Base-by-base conservation (phyloP, 2,797 vertebrate genomes). In the Pantherophis alleghaniensis region DNA sequence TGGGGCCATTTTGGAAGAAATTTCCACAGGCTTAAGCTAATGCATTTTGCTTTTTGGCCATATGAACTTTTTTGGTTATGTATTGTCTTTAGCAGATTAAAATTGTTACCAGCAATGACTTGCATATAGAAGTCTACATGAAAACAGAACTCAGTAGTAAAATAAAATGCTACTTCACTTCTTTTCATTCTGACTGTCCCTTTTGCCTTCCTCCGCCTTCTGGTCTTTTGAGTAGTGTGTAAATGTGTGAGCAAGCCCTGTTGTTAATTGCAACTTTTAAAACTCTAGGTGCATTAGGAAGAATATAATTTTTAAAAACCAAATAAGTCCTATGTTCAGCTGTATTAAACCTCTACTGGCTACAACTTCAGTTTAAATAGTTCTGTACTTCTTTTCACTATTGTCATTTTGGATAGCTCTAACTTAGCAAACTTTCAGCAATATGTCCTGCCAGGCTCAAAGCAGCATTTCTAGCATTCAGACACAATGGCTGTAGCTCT, bases 401-500 rank as follows among this genome's bases (percentile, higher is more conserved):
- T 88, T 93, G 92, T 79, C 63, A 60, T 92, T 90, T 61, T 93
- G 79, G 88, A 87, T 87, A 90, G 60, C 28, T 37, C 51, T 24
- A 53, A 53, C 37, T 74, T 86, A 93, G 63, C 83, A 87, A 88
- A 91, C 61, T 56, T 32, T n/a, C 5, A 63, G 86, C 51, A 42
- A 22, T 66, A 59, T 66, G 90, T 9, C 57, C 47, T 86, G 66
- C 57, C 86, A 93, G 79, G 79, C 89, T 87, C 51, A 91, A 91
- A 91, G 55, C 60, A 91, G 61, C 83, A 74, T 87, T 87, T 91
- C 79, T 90, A 87, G 60, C 60, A 63, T 61, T 83, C 79, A 93
- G 89, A 90, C 92, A 90, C 53, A 93, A 93, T 93, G 92, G 88
- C 79, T 93, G 89, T 55, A 87, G 28, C 32, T 32, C 57, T 91